A percentile compares a stretch with the other conserved stretches of the same genome.
Evolutionary conservation across 2,113 vertebrate species (phyloP).

Genomic region (zebrafish (Danio rerio)): GRCz12tu NC_133186.1:18756501-18757000

Average conservation of each 20-base stretch:
- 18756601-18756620: conserved; percentile 76
- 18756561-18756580: conserved; percentile 72
- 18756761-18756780: neutral
- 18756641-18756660: conserved; percentile 16
- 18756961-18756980: too few relatives aligned
- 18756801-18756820: neutral
- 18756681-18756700: neutral
- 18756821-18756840: too few relatives aligned
- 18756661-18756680: neutral
- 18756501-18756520: conserved; percentile 75
- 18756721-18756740: neutral
- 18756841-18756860: too few relatives aligned
- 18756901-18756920: too few relatives aligned
- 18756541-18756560: conserved; percentile 60
- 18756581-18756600: conserved; percentile 75
- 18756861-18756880: too few relatives aligned
- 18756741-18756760: neutral
- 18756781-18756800: neutral
- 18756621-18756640: conserved; percentile 66
- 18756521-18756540: conserved; percentile 51
- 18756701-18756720: neutral
- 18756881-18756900: too few relatives aligned
- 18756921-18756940: too few relatives aligned
- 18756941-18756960: too few relatives aligned
- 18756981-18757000: too few relatives aligned